Evolutionary conservation across 1,140 invertebrate genomes (phyloP), one percentile per base, ranked within the genome.

Genomic region (Amyelois transitella): DNA sequence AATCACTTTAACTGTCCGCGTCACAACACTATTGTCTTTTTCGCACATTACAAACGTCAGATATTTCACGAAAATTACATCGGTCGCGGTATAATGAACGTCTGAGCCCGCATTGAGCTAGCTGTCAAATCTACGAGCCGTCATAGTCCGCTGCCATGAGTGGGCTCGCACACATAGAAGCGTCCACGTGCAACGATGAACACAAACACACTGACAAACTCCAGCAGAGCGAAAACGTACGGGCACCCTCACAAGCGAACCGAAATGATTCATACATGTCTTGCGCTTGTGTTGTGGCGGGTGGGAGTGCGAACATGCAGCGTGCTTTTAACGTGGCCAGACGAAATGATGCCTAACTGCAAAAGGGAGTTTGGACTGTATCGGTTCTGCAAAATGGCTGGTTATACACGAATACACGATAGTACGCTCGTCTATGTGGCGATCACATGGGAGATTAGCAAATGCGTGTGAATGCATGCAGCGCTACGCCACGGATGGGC

Each of bases 81-180:
- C 75, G 75, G 74, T 70, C 71, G 71, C 69, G 70, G 78, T 82
- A 73, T 88, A 86, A 85, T 85, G 73, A 78, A 88, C 85, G 85
- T 88, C 85, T 88, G 82, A 82, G 76, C 85, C 78, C 81, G 85
- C 85, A 86, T 88, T 88, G 85, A 88, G 85, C 82, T 88, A 88
- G 85, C 82, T 88, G 85, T 88, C 85, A 88, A 86, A 88, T 88
- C 85, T 88, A 86, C 85, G 85, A 81, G 81, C 80, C 85, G 82
- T 88, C 81, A 86, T 88, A 88, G 82, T 82, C 80, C 66, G 81
- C 74, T 84, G 85, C 80, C 81, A 85, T 84, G 82, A 88, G 81
- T 78, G 74, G 75, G 67, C 71, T 66, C 69, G 72, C 81, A 78
- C 85, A 84, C 82, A 86, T 48, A 21, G 56, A 51, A 66, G 44